Evolutionary conservation across 2,113 vertebrate genomes (phyloP), one percentile per base, ranked within the genome.

Genomic region (Crotalus horridus): DNA sequence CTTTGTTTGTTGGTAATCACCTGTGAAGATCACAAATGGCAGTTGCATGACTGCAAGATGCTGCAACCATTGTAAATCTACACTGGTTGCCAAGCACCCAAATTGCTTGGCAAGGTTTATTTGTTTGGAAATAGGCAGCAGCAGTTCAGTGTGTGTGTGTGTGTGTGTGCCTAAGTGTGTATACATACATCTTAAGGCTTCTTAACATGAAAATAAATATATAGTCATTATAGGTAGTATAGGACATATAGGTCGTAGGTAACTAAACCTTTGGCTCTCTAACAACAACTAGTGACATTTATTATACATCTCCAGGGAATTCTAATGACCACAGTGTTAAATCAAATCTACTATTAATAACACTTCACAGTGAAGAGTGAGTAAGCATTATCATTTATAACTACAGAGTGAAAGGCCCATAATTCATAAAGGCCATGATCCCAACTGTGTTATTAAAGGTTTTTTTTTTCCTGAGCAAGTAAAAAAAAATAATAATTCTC

Each of bases 321-420:
- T 69, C 12, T 96, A 96, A 97, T 97, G 96, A 96, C 96, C 95
- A 97, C 94, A 96, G 96, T 95, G 96, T 97, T 97, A 97, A 86
- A 33, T 39, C 96, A 95, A 96, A 96, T 96, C 94, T 93, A 87
- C 95, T 95, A 96, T 97, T 97, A 96, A 97, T 97, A 51, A 95
- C 95, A 95, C 56, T 91, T 97, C 93, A 95, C 91, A 89, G 86
- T 90, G 95, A 96, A 92, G 69, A 96, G 23, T 93, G 88, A 95
- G 96, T 95, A 92, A 81, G 33, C 74, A 81, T 96, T 97, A 95
- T 69, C 39, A 46, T 88, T 97, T 97, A 96, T 96, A 96, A 96
- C 91, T 94, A 95, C 90, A 89, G 20, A 94, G 55, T 95, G 92
- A 97, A 97, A 74, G 91, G 85, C 54, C 87, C 88, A 95, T 97